phyloP scores from a whole-genome alignment of 30 jellyfish, hydroid and myxozoan species.

The Hydractinia echinata region DNA sequence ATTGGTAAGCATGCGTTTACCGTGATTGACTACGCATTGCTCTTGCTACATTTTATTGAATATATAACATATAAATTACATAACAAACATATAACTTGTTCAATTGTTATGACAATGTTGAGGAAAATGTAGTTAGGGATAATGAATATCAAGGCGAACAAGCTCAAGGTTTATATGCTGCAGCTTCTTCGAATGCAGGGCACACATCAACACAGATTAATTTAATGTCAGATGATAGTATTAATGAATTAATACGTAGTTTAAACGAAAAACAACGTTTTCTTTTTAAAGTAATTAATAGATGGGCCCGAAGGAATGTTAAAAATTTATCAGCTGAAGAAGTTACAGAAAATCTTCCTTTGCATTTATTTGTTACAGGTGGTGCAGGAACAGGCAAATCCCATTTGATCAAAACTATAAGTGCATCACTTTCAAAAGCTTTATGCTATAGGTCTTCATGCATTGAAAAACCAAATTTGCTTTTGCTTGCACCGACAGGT shows the following conservation, averaged over 20 bases:
- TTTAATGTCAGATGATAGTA: not conserved
- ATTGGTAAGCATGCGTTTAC: too few relatives aligned
- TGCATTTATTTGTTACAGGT: conserved; percentile 26
- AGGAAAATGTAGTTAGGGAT: not conserved
- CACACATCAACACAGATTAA: not conserved
- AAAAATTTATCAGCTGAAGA: not conserved
- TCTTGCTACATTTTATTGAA: too few relatives aligned
- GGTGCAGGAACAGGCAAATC: conserved; percentile 31
- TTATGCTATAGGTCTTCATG: conserved; percentile 11
- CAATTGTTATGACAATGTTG: conserved; percentile 2
- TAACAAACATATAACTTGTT: too few relatives aligned
- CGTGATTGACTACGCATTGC: too few relatives aligned
- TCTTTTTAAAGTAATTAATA: not conserved
- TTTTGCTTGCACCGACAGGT: conserved; percentile 26
- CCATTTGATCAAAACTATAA: conserved; percentile 22
- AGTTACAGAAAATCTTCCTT: conserved; percentile 21
- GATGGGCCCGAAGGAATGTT: not conserved
- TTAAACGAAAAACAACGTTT: not conserved
- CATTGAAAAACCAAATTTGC: conserved; percentile 13
- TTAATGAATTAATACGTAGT: not conserved
- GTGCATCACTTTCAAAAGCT: conserved; percentile 21
- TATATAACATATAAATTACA: too few relatives aligned
- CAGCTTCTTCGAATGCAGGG: not conserved
- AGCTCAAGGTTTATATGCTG: not conserved
- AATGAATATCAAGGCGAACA: not conserved